Conservation (phyloP, 2,888 invertebrate genomes). For the Sclerodermus sp. region DNA sequence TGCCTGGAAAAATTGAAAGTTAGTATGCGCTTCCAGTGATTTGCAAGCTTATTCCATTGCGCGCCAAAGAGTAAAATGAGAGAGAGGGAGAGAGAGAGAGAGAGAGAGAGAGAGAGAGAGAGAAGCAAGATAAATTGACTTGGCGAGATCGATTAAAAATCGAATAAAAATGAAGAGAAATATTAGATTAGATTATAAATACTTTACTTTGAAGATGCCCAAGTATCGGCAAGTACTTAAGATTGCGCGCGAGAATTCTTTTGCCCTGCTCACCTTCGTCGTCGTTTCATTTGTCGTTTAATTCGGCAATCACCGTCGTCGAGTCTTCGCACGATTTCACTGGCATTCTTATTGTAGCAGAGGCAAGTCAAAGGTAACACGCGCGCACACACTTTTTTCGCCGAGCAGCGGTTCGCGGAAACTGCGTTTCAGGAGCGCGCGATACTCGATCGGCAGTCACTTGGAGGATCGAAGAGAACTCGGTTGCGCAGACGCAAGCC, state of each 20-base stretch:
- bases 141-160: not conserved
- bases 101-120: not conserved
- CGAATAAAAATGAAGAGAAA: too few species aligned
- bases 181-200: too few species aligned
- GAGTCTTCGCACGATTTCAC: constrained; percentile 11
- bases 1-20: too few species aligned
- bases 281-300: constrained; percentile 1
- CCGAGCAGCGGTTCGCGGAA: constrained; percentile 53
- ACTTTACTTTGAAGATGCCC: too few species aligned
- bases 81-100: too few species aligned
- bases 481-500: constrained; percentile 42
- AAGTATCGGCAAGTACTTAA: too few species aligned
- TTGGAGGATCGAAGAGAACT: constrained; percentile 3
- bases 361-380: constrained; percentile 15
- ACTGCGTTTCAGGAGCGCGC: constrained; percentile 52
- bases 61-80: too few species aligned
- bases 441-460: constrained; percentile 13
- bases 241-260: not conserved
- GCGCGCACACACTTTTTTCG: constrained; percentile 44
- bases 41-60: too few species aligned
- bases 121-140: not conserved
- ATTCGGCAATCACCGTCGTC: constrained; percentile 1
- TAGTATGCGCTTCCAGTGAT: too few species aligned
- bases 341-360: constrained; percentile 7
- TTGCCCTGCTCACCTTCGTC: constrained; percentile 12